Conservation (phyloP, 2,797 vertebrate genomes). For the Megalops cyprinoides region DNA sequence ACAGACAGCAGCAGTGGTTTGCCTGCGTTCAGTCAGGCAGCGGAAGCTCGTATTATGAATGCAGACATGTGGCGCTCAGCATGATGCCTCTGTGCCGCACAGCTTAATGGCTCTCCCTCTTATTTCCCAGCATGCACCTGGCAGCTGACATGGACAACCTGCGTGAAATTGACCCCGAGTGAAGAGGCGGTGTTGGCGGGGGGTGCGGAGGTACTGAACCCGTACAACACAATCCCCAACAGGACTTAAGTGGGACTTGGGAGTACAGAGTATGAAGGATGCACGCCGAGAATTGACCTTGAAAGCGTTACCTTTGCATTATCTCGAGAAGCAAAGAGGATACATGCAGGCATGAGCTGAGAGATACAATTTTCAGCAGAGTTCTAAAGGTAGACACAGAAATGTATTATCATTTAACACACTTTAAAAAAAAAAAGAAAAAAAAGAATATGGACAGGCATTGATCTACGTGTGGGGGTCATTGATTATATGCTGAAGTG, state of each 20-base stretch:
- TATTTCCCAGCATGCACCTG: conserved; percentile 75
- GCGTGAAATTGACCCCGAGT: conserved; percentile 12
- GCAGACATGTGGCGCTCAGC: conserved; percentile 73
- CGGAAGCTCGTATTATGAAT: conserved; percentile 53
- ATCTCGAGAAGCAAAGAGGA: neutral
- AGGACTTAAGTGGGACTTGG: neutral
- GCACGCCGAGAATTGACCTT: conserved; percentile 10
- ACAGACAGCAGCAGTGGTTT: conserved; percentile 31
- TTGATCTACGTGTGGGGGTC: too few relatives aligned
- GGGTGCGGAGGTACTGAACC: neutral
- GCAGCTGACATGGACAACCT: conserved; percentile 62
- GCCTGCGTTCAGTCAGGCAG: conserved; percentile 16
- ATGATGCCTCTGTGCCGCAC: conserved; percentile 64
- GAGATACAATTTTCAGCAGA: neutral
- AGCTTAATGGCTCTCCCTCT: conserved; percentile 68
- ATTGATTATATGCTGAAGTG: too few relatives aligned
- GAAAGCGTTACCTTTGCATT: neutral
- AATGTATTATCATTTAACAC: too few relatives aligned
- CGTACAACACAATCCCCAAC: neutral
- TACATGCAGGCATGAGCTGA: neutral
- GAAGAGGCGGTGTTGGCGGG: neutral
- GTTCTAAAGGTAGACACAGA: too few relatives aligned
- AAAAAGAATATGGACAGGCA: too few relatives aligned
- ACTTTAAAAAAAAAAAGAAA: too few relatives aligned
- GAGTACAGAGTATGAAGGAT: neutral